Evolutionary conservation across 2,113 vertebrate species (phyloP), one percentile per base, ranked within the genome.

Genomic region (Pipa parva): DNA sequence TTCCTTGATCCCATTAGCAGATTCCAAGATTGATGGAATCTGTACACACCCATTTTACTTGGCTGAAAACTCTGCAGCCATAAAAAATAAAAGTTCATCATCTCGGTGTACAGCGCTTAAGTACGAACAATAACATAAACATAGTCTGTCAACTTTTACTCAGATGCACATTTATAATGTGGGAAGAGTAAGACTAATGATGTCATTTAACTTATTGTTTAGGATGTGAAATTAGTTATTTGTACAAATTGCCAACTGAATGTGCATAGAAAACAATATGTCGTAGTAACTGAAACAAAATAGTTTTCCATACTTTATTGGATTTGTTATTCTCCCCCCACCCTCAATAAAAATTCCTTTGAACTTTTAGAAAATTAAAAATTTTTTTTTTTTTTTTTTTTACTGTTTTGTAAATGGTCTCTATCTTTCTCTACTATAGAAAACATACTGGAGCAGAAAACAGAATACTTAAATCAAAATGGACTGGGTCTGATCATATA

Each of bases 1-100:
- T 89, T 88, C 86, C 85, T 83, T 81, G 83, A 84, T 86, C 84
- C 84, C 79, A 79, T 84, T 84, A 82, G 79, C 75, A 84, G 83
- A 87, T 85, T 85, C 80, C 80, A 85, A 84, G 86, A 80, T 85
- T 80, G 80, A 86, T 83, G 80, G 76, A 83, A 79, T 67, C 75
- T 75, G 78, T 86, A 79, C 78, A 83, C 87, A 86, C 85, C 88
- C 86, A 82, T 83, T 82, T 86, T 67, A 74, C 85, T 87, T 87
- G 85, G 84, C 86, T 75, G 66, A 78, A 85, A 72, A 74, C 80
- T 84, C 83, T 83, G 80, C 84, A 83, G 80, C 83, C 76, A 76
- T 82, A 82, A 82, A n/a, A 87, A 83, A 81, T 84, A 80, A 79
- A 77, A 73, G 79, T 76, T 75, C 86, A 85, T 86, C 80, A 86